Conservation (phyloP, 2,113 vertebrate genomes). For the Macaca fascicularis region DNA sequence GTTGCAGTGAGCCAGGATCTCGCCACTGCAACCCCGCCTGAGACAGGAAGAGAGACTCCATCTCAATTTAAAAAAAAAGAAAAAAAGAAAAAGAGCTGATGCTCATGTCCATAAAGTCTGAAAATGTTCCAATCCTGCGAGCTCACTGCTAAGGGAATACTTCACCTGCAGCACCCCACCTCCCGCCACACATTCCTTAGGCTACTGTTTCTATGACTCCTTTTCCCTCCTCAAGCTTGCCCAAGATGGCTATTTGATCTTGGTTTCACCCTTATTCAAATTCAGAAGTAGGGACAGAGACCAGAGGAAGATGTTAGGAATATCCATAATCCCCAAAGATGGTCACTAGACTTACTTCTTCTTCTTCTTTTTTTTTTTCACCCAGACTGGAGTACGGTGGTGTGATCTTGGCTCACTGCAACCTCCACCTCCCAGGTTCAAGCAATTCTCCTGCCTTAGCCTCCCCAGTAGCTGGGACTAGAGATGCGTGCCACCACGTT, state of each 20-base stretch:
- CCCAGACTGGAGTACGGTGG: too few relatives aligned
- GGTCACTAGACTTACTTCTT: neutral
- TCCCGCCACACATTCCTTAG: neutral
- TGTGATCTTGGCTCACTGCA: too few relatives aligned
- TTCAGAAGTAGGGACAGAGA: neutral
- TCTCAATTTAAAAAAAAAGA: too few relatives aligned
- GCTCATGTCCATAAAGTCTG: neutral
- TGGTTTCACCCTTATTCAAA: neutral
- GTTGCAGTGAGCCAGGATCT: too few relatives aligned
- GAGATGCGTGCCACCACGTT: too few relatives aligned
- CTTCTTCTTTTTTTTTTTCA: too few relatives aligned
- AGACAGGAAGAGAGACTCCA: too few relatives aligned
- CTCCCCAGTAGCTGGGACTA: too few relatives aligned
- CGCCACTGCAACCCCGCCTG: too few relatives aligned
- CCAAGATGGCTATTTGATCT: neutral
- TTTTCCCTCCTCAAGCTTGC: neutral
- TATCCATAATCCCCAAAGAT: neutral
- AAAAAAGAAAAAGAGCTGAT: neutral
- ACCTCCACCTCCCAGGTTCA: too few relatives aligned
- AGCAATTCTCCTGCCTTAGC: too few relatives aligned
- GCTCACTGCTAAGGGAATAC: neutral
- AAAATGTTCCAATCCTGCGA: too few relatives aligned
- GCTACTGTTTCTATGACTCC: neutral
- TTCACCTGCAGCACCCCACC: rapidly evolving
- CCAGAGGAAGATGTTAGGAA: neutral